These are phyloP conservation scores for Euura lappo DNA, from an alignment of 1,140 invertebrate species.

Conservation along the genomic window DNA sequence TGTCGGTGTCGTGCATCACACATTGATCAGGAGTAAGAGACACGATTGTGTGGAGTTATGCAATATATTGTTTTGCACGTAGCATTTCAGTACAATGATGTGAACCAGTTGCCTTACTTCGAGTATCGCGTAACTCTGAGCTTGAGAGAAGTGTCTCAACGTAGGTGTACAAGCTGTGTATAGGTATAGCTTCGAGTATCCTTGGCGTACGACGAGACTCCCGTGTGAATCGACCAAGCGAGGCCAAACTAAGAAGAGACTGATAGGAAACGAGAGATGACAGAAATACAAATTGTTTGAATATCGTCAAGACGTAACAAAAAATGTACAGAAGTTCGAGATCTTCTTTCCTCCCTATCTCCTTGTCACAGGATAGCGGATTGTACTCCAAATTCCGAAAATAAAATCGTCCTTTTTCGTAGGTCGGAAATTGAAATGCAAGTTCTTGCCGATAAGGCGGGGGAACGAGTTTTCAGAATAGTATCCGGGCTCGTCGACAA, in stretches of 20 bases:
- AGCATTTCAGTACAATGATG: conserved; percentile 51
- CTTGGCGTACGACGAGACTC: conserved; percentile 30
- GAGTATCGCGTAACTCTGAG: not conserved
- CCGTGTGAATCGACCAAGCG: not conserved
- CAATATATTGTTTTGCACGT: conserved; percentile 46
- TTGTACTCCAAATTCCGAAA: no score
- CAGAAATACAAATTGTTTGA: no score
- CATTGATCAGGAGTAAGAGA: no score
- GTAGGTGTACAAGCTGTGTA: conserved; percentile 29
- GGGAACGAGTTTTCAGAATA: no score
- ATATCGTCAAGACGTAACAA: no score
- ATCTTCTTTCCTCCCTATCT: no score
- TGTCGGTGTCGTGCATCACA: no score
- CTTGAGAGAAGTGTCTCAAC: conserved; percentile 36
- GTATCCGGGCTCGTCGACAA: no score
- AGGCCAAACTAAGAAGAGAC: not conserved
- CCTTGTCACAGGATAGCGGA: not conserved
- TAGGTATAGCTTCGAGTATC: conserved; percentile 23
- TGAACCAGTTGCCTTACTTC: conserved; percentile 27
- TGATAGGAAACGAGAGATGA: not conserved
- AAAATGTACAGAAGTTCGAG: no score
- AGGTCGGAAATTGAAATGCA: no score
- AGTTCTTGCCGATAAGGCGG: no score
- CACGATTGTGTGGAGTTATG: conserved; percentile 24
- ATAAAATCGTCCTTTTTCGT: no score